These are phyloP conservation scores for Manis javanica DNA, from an alignment of 2,797 vertebrate species.

Conservation along the genomic window DNA sequence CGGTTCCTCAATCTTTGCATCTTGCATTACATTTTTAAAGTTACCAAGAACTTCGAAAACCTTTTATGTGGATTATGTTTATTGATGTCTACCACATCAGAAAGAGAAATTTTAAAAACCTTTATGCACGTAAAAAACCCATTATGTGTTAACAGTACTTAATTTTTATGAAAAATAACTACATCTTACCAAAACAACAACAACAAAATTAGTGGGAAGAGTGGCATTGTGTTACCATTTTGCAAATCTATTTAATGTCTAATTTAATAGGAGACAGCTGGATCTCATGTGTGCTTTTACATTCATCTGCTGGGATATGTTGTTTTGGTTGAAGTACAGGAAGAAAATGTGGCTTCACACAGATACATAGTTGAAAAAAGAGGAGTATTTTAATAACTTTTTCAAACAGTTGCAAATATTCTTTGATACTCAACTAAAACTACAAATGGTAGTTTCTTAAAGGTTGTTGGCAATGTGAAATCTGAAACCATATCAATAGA, in stretches of 20 bases:
- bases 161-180: slow-evolving; percentile 33
- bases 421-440: slow-evolving; percentile 21
- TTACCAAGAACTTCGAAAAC: slow-evolving; percentile 3
- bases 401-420: slow-evolving; percentile 53
- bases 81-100: slow-evolving; percentile 14
- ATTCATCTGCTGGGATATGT: not conserved
- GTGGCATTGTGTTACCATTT: not conserved
- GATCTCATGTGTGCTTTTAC: not conserved
- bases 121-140: slow-evolving; percentile 2
- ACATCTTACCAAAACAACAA: not conserved
- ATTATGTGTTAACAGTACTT: not conserved
- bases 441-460: slow-evolving; percentile 5
- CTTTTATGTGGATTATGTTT: slow-evolving; percentile 2
- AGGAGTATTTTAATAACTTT: slow-evolving; percentile 46
- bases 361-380: not conserved
- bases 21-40: slow-evolving; percentile 12
- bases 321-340: slow-evolving; percentile 47
- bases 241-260: not conserved
- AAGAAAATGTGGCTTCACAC: slow-evolving; percentile 28
- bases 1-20: not conserved
- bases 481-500: not conserved
- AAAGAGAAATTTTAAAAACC: not conserved
- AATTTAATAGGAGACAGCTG: slow-evolving; percentile 26
- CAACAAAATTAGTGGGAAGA: slow-evolving; percentile 6
- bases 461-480: not conserved